Conservation (phyloP, 2,113 vertebrate genomes). For the Cyprinodon brontotheroides region DNA sequence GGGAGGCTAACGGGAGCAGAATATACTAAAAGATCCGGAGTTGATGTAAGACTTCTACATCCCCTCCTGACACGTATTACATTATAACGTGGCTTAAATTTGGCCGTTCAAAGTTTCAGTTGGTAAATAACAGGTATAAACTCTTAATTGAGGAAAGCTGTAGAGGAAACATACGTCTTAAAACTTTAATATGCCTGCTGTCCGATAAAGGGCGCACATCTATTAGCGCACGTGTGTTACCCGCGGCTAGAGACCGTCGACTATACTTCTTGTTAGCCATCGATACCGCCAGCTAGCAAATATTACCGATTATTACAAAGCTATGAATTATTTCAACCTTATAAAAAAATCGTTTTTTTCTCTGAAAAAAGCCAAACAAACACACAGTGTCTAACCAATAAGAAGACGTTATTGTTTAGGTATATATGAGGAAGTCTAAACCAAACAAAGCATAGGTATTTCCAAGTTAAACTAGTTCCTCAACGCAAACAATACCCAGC, state of each 20-base stretch:
- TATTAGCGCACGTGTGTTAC: slow-evolving; percentile 65
- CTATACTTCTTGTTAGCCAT: slow-evolving; percentile 33
- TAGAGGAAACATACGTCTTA: accelerated
- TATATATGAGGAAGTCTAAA: slow-evolving; percentile 52
- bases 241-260: slow-evolving; percentile 28
- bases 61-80: neutral
- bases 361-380: neutral
- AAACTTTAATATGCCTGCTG: neutral
- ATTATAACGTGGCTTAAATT: neutral
- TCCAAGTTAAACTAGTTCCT: slow-evolving; percentile 71
- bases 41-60: neutral
- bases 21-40: neutral
- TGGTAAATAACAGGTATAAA: accelerated
- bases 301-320: slow-evolving; percentile 3
- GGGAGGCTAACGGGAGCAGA: neutral
- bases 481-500: slow-evolving; percentile 68
- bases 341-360: neutral
- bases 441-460: slow-evolving; percentile 62
- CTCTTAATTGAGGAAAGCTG: accelerated
- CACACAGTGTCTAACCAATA: neutral
- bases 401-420: slow-evolving; percentile 1
- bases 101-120: neutral
- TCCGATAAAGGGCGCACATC: slow-evolving; percentile 58
- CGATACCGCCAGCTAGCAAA: slow-evolving; percentile 35
- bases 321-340: neutral